phyloP scores from a whole-genome alignment of 2,888 invertebrate genomes.

The Dermolepida albohirtum region DNA sequence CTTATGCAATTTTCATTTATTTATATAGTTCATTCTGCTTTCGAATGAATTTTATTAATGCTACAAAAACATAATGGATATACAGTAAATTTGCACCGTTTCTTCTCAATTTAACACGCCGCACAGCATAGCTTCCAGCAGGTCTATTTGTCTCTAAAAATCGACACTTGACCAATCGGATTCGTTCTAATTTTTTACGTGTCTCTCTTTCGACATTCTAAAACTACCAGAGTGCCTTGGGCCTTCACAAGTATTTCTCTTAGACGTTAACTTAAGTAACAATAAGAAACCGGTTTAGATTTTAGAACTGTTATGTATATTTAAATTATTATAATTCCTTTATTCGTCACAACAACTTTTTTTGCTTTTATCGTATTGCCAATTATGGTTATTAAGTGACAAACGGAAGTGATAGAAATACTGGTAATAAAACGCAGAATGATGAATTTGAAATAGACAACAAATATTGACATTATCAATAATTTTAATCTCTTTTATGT shows the following conservation, averaged over 20 bases:
- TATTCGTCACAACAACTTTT: background rate
- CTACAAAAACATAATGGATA: slow-evolving; percentile 1
- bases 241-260: slow-evolving; percentile 18
- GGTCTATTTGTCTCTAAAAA: slow-evolving; percentile 28
- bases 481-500: background rate
- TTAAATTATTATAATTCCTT: slow-evolving; percentile 25
- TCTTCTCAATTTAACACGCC: slow-evolving; percentile 10
- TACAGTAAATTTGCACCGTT: slow-evolving; percentile 9
- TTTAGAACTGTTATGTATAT: slow-evolving; percentile 26
- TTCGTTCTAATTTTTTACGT: slow-evolving; percentile 29
- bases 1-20: too few species aligned
- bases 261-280: slow-evolving; percentile 26
- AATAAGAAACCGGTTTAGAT: slow-evolving; percentile 35
- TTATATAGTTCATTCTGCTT: too few species aligned
- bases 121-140: slow-evolving; percentile 21
- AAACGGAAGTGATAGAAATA: too few species aligned
- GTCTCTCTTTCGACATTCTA: slow-evolving; percentile 23
- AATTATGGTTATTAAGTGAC: too few species aligned
- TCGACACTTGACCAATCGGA: slow-evolving; percentile 35
- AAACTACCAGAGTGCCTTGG: slow-evolving; percentile 20
- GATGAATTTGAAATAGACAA: background rate
- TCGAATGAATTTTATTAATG: background rate
- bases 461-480: background rate
- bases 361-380: slow-evolving; percentile 1
- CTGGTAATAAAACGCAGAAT: too few species aligned